A percentile compares a stretch with the other conserved stretches of the same genome.
Evolutionary conservation across 2,797 vertebrate species (phyloP).

Genomic region (Emydoidea blandingii): DNA sequence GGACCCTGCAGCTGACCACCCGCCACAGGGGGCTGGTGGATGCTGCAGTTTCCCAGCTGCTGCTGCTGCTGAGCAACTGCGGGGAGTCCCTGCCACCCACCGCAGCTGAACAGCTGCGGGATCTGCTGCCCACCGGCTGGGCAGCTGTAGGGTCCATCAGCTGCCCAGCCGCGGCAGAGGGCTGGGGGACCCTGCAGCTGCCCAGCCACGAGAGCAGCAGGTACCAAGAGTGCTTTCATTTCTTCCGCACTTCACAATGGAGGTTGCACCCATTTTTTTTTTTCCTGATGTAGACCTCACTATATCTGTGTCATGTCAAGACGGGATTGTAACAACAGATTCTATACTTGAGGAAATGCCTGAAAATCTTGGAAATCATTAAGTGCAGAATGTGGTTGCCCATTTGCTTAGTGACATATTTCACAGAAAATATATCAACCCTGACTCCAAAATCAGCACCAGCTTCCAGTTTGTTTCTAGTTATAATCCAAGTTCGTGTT

Average conservation of each 20-base stretch:
- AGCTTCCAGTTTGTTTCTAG: neutral
- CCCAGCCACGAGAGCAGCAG: neutral
- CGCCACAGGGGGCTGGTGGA: no score
- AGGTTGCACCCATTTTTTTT: neutral
- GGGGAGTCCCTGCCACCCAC: no score
- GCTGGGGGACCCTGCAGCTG: no score
- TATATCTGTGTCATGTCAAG: accelerated
- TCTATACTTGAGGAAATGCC: neutral
- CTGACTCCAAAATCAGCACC: neutral
- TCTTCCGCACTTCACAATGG: neutral
- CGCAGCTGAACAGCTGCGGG: no score
- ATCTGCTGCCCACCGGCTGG: no score
- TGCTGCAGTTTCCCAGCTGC: no score
- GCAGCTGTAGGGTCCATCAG: no score
- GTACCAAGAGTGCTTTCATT: neutral
- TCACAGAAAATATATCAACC: conserved; percentile 13
- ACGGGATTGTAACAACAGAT: accelerated
- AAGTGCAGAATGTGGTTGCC: neutral
- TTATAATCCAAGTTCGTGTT: neutral
- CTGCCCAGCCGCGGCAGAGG: no score
- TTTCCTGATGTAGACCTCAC: accelerated
- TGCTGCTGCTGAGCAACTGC: no score
- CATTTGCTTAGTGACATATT: accelerated
- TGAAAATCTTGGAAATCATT: neutral
- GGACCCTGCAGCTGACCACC: no score